Evolutionary conservation across 2,797 vertebrate species (phyloP).

Genomic region (Urophycis tenuis): DNA sequence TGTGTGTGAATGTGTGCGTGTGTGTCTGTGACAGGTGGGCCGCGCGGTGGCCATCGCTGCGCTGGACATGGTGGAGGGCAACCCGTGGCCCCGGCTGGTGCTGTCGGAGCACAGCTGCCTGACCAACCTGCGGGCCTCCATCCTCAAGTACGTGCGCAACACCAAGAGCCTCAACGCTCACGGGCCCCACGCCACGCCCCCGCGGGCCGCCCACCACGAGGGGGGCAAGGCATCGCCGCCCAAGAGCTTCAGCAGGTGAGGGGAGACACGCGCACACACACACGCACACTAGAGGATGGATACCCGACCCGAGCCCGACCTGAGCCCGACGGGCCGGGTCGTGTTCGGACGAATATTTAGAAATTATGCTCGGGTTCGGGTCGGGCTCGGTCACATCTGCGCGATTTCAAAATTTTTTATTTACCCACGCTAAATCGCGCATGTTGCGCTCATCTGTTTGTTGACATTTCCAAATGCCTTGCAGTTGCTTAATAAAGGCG

Average conservation of each 20-base stretch:
- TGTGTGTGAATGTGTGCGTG: not conserved
- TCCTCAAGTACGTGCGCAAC: conserved; percentile 88
- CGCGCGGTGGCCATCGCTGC: conserved; percentile 85
- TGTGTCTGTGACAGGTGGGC: conserved; percentile 74
- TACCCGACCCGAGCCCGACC: too few species aligned
- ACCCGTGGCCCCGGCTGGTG: conserved; percentile 90
- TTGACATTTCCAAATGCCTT: too few species aligned
- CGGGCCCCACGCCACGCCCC: conserved; percentile 29
- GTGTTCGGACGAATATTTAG: too few species aligned
- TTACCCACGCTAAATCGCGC: too few species aligned
- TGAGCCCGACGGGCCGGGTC: too few species aligned
- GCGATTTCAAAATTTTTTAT: too few species aligned
- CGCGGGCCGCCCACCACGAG: conserved; percentile 37
- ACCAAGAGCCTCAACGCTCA: conserved; percentile 62
- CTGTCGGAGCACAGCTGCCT: conserved; percentile 90
- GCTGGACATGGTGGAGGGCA: conserved; percentile 89
- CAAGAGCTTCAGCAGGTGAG: conserved; percentile 77
- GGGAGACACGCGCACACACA: conserved; percentile 52
- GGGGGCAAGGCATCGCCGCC: conserved; percentile 67
- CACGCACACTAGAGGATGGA: too few species aligned
- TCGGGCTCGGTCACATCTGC: too few species aligned
- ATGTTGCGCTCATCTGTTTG: too few species aligned
- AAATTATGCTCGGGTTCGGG: too few species aligned
- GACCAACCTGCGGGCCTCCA: conserved; percentile 86
- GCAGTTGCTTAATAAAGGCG: too few species aligned